Evolutionary conservation across 2,113 vertebrate species (phyloP), one percentile per base, ranked within the genome.

Genomic region (Ameiurus melas): DNA sequence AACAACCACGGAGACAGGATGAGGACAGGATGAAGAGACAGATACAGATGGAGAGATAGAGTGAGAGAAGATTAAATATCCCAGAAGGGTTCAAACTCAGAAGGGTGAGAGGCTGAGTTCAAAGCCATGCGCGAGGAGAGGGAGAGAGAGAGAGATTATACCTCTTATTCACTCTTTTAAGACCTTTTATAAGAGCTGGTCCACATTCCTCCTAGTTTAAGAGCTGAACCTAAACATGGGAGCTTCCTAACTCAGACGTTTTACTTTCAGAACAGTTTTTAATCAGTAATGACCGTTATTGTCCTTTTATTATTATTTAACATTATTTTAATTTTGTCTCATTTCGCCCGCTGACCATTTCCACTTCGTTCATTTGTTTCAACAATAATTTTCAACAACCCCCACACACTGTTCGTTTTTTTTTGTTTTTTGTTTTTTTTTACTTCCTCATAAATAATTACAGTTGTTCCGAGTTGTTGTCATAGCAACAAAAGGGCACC

Each of bases 51-150:
- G 77, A 83, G 91, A 84, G 87, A 90, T 81, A 66, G 64, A 64
- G 55, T 84, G 43, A 62, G 39, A 80, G 17, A 19, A 25, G 75
- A 47, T 80, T 47, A 12, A 58, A 80, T 58, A 12, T 33, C 22
- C 30, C 13, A 36, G 5, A 30, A 55, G 13, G 47, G 47, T 47
- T 47, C 47, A 17, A 16, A 85, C 86, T 30, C 27, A 89, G 90
- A 60, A 3, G 89, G 85, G 60, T 89, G 86, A 85, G 5, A 91
- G 91, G 91, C 91, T 75, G 86, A 90, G 53, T 60, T 82, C 30
- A 36, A 82, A 53, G 77, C 17, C 2, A 5, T 57, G 47, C 27
- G 17, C 4, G 73, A 58, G 7, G 36, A 30, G 58, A 62, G 58
- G 22, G 17, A 58, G 57, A 58, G 57, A 58, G 17, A 60, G 58